Percentiles rank a stretch among this genome's conserved stretches.
Conservation (phyloP, 1,140 invertebrate species). For the Pseudomyrmex pallidus region DNA sequence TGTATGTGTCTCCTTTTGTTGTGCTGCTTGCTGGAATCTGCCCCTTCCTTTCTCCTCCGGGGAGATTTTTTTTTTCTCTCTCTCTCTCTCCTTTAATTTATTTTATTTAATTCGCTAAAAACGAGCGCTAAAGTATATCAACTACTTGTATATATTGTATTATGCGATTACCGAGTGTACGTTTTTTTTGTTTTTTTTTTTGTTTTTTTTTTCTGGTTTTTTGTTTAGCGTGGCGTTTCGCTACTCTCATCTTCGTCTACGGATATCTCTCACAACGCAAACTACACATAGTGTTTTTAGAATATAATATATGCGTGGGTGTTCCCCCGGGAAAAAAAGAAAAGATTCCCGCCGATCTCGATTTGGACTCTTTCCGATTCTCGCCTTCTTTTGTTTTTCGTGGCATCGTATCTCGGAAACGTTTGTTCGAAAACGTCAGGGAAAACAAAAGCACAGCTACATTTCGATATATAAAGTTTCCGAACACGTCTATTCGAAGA, state of each 20-base stretch:
- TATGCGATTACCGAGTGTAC: slow-evolving; percentile 38
- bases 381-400: not conserved
- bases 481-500: no score
- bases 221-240: not conserved
- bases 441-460: no score
- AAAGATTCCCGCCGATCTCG: not conserved
- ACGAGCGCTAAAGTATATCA: slow-evolving; percentile 55
- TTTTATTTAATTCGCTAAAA: slow-evolving; percentile 50
- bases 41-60: slow-evolving; percentile 43
- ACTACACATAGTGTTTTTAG: slow-evolving; percentile 19
- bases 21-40: slow-evolving; percentile 50
- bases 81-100: slow-evolving; percentile 29
- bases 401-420: no score
- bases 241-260: slow-evolving; percentile 32
- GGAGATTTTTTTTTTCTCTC: not conserved
- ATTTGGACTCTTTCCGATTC: not conserved
- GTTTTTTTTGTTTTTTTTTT: not conserved
- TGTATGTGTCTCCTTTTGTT: slow-evolving; percentile 65
- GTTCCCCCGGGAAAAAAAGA: not conserved
- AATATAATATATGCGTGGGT: slow-evolving; percentile 4
- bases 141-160: slow-evolving; percentile 45
- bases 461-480: no score
- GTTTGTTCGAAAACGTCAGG: no score
- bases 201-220: no score
- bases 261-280: slow-evolving; percentile 13